Base-by-base conservation (phyloP, 2,888 invertebrate genomes). In the Pocota personata region DNA sequence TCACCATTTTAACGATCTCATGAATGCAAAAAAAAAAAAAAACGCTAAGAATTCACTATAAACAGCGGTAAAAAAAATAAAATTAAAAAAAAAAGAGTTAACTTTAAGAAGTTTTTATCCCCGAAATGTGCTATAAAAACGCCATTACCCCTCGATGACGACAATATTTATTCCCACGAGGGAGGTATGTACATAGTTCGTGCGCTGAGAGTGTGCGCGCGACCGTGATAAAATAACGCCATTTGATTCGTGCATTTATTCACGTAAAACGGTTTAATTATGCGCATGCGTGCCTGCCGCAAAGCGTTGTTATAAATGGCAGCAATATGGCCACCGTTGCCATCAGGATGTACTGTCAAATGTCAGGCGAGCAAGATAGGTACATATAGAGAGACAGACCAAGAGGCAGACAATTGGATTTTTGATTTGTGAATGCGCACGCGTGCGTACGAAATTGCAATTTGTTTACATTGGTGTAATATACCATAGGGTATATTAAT, bases 371-470 rank as follows among this genome's bases (percentile, higher is more conserved):
- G 5, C 5, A 32, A 24, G 52, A 16, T 7, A 16, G 30, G n/a
- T n/a, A 24, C 12, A 64, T 35, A 32, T 19, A 2, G 37, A 55
- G 27, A 3, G 16, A 46, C 30, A 14, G 58, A 73, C 37, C 48
- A 37, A 10, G 16, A 24, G 21, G 35, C 35, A 37, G 40, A 43
- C 71, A 71, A 76, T 72, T 77, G 55, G 60, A 19, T 48, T 67
- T 82, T 80, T 86, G 86, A 86, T 86, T 86, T 82, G 79, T 77
- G 82, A 77, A 67, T 82, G 82, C 72, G 55, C 66, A 77, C 76
- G 72, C 82, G 80, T 86, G 86, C 82, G 86, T 71, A 82, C 76
- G 77, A 86, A 86, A 76, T 75, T 86, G 80, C 86, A 86, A 86
- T 80, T 80, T 86, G 86, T 72, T 86, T 80, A 71, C 66, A 79